phyloP scores from a whole-genome alignment of 2,113 vertebrate genomes.

The Passer montanus region DNA sequence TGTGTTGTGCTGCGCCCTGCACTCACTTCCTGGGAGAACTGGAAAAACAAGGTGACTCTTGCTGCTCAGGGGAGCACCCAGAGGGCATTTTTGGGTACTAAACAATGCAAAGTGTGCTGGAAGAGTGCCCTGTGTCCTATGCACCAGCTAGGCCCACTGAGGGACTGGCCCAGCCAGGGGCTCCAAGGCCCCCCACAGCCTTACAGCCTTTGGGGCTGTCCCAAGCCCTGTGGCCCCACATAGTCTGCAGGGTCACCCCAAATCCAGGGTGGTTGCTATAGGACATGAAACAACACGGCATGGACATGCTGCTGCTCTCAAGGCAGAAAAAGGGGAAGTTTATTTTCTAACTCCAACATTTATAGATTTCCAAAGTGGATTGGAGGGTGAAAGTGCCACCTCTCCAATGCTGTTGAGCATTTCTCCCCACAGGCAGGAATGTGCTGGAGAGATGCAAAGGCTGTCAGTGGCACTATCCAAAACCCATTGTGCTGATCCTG shows the following conservation, averaged over 20 bases:
- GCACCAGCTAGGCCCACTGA: neutral
- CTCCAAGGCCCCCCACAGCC: neutral
- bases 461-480: rapidly evolving
- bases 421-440: neutral
- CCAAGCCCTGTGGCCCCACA: neutral
- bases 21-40: neutral
- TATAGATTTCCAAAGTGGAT: too few species aligned
- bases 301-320: too few species aligned
- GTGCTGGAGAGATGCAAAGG: neutral
- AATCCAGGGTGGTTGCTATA: neutral
- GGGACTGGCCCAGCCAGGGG: neutral
- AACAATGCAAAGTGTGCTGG: neutral
- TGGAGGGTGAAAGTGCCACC: too few species aligned
- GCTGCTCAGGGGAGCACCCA: neutral
- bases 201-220: neutral
- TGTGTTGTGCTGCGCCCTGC: neutral
- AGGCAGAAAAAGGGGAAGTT: too few species aligned
- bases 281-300: too few species aligned
- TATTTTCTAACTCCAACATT: too few species aligned
- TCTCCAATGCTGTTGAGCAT: neutral
- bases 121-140: rapidly evolving
- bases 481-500: neutral
- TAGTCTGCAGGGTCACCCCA: neutral
- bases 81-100: neutral
- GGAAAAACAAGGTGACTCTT: neutral